Base-by-base conservation (phyloP, 2,888 invertebrate species). In the Abrostola triplasia region DNA sequence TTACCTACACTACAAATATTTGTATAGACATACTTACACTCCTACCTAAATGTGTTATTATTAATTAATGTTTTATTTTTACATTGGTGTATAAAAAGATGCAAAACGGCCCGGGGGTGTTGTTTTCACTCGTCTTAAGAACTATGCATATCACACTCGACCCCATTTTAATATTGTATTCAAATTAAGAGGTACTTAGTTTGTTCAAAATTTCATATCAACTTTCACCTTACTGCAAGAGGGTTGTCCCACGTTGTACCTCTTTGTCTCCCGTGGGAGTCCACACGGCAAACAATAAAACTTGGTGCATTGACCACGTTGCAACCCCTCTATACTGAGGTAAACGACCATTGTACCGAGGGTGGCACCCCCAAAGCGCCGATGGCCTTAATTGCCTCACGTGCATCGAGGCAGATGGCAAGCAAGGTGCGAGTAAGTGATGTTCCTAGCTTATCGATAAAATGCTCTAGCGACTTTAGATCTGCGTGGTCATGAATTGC, bases 351-450 rank as follows among this genome's bases (percentile, higher is more conserved):
- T 77, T 77, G 78, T 77, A 82, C 81, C 73, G 91, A 92, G 94
- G 93, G 93, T 92, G 93, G 87, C 93, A 92, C 94, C 93, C 94
- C 92, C 93, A 83, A 88, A 80, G 77, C 73, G 64, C 70, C 80
- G 78, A 76, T 80, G 84, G 82, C 86, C 88, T 90, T 92, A 93
- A 94, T 93, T 92, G 88, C 92, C 89, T 92, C 91, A 92, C 92
- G 92, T 92, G 92, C 88, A 87, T 85, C 82, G 81, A 86, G 90
- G 94, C 94, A 94, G 94, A 92, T 94, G 93, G 91, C 71, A 87
- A 89, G 92, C 94, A 94, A 94, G 94, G 94, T 94, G 94, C 92
- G 88, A 87, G 84, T 81, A 86, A 93, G 93, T 86, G 93, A 84
- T 90, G 93, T 83, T 81, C 88, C 84, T 83, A 81, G 80, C 70